Conservation (phyloP, 2,797 vertebrate genomes). For the Phalanger gymnotis region DNA sequence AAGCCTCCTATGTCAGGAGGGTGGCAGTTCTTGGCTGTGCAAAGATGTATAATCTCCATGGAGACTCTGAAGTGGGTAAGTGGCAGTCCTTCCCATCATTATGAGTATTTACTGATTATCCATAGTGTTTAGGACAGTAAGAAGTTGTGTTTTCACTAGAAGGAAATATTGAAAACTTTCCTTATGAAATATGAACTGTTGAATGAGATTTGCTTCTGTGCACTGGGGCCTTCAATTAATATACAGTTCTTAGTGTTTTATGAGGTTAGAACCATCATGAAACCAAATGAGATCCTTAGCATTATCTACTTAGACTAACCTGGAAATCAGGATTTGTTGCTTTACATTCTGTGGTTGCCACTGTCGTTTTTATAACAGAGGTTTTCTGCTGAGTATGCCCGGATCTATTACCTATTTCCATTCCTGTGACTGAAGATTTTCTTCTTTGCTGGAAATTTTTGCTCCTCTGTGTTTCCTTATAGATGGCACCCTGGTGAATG, state of each 20-base stretch:
- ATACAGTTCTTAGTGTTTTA: conserved; percentile 36
- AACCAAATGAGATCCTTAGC: not conserved
- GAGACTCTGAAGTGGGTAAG: conserved; percentile 88
- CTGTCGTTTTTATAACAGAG: conserved; percentile 48
- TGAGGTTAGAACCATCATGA: conserved; percentile 35
- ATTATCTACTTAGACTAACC: conserved; percentile 8
- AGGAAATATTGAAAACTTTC: conserved; percentile 12
- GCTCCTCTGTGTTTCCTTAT: conserved; percentile 55
- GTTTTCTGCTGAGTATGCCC: conserved; percentile 16
- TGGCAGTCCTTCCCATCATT: not conserved
- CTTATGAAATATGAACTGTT: not conserved
- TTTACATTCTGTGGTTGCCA: conserved; percentile 15
- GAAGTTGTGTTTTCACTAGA: conserved; percentile 23
- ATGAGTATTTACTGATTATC: conserved; percentile 5
- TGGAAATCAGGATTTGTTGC: not conserved
- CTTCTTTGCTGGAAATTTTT: conserved; percentile 47
- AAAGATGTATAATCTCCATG: conserved; percentile 92
- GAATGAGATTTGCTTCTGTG: not conserved
- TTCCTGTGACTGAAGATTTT: conserved; percentile 32
- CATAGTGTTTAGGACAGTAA: not conserved
- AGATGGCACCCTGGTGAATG: conserved; percentile 93
- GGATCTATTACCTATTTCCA: not conserved
- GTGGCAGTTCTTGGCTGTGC: conserved; percentile 96
- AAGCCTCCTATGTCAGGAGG: conserved; percentile 94
- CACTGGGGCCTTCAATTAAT: conserved; percentile 8